Conservation (phyloP, 1,140 invertebrate genomes). For the Pteromalus puparum region DNA sequence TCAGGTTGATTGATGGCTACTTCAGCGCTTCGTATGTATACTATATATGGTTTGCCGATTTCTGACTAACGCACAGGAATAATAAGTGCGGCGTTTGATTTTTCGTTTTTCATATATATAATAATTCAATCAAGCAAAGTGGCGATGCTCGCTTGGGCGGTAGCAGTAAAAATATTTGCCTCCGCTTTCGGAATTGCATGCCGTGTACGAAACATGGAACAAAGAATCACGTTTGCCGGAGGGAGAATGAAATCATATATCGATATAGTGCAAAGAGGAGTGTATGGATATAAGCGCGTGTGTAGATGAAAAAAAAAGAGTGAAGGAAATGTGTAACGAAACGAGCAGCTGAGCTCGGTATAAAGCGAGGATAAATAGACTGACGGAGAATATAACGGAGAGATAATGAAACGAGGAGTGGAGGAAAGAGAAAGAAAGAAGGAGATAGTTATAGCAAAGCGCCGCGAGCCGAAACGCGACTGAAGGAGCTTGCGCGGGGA, state of each 20-base stretch:
- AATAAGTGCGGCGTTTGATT: no score
- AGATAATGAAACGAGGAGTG: constrained; percentile 29
- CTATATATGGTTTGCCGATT: no score
- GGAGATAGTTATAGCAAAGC: constrained; percentile 18
- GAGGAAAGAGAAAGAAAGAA: constrained; percentile 31
- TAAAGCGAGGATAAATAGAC: constrained; percentile 27
- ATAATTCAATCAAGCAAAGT: no score
- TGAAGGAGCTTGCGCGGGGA: constrained; percentile 2
- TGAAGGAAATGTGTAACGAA: not conserved
- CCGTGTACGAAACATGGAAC: no score
- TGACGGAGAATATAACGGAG: not conserved
- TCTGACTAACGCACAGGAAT: no score
- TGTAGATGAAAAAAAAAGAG: not conserved
- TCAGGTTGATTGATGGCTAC: not conserved
- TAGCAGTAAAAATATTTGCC: not conserved
- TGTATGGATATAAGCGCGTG: no score
- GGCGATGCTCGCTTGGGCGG: no score
- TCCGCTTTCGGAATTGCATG: no score
- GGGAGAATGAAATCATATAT: not conserved
- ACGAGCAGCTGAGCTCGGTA: not conserved
- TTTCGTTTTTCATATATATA: no score
- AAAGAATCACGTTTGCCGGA: no score
- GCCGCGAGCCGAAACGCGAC: not conserved
- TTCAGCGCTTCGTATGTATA: no score
- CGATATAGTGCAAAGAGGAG: no score